Conservation (phyloP, 1,140 invertebrate genomes). For the Saccostrea glomerata region DNA sequence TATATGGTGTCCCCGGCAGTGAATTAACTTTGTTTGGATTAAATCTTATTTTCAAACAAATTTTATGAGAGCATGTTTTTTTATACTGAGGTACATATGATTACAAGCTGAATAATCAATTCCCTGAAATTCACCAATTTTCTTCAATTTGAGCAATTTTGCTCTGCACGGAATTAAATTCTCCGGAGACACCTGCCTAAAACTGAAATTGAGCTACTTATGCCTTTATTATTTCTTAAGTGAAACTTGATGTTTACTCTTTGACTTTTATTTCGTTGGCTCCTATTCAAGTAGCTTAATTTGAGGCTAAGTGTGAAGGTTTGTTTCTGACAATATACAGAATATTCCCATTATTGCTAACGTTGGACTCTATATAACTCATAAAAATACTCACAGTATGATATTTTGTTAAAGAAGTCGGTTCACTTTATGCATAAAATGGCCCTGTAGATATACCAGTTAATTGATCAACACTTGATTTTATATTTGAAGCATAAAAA, state of each 20-base stretch:
- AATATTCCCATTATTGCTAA: too few relatives aligned
- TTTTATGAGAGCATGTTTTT: not conserved
- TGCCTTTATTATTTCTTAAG: not conserved
- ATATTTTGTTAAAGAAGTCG: too few relatives aligned
- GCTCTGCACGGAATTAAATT: not conserved
- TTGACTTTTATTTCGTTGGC: not conserved
- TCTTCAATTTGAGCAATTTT: too few relatives aligned
- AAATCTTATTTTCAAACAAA: not conserved
- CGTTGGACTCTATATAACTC: too few relatives aligned
- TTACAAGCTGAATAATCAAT: not conserved
- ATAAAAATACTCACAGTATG: too few relatives aligned
- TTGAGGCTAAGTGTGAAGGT: not conserved
- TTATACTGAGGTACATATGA: not conserved
- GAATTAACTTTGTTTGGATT: not conserved
- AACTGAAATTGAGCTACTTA: not conserved
- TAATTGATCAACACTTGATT: too few relatives aligned
- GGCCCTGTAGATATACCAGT: too few relatives aligned
- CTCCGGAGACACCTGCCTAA: not conserved
- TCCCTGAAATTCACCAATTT: not conserved
- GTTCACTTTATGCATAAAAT: too few relatives aligned
- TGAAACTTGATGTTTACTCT: constrained; percentile 29
- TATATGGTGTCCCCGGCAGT: not conserved
- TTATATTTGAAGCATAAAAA: too few relatives aligned
- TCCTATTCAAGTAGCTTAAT: constrained; percentile 19
- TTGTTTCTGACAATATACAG: not conserved